phyloP scores from a whole-genome alignment of 2,888 invertebrate species.

The Chrysolina haemoptera region DNA sequence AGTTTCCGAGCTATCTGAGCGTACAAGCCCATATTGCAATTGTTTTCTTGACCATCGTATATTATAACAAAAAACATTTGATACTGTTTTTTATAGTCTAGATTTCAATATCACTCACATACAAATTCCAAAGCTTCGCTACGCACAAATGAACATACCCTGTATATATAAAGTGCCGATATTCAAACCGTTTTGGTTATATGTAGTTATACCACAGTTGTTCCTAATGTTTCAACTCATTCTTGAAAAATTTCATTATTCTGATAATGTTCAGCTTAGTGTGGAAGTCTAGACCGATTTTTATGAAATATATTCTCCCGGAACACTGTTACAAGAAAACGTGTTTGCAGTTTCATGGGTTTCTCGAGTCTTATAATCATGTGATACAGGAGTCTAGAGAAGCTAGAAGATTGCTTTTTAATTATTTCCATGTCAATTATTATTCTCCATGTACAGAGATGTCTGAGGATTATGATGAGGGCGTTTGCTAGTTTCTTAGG shows the following conservation, averaged over 20 bases:
- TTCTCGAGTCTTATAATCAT: background rate
- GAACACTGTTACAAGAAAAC: background rate
- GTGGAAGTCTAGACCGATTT: constrained; percentile 12
- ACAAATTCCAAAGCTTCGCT: too few relatives aligned
- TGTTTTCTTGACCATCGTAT: too few relatives aligned
- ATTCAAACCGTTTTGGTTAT: background rate
- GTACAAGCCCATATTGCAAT: too few relatives aligned
- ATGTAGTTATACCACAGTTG: background rate
- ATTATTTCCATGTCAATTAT: background rate
- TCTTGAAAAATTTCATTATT: constrained; percentile 1
- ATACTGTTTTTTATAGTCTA: too few relatives aligned
- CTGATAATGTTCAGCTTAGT: constrained; percentile 6
- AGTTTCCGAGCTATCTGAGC: too few relatives aligned
- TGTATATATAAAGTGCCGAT: too few relatives aligned
- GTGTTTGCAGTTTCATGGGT: background rate
- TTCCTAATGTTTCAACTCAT: background rate
- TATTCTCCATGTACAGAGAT: background rate
- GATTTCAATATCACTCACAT: too few relatives aligned
- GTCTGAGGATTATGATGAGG: too few relatives aligned
- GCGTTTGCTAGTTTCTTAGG: too few relatives aligned
- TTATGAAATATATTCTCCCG: background rate
- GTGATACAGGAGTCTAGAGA: background rate
- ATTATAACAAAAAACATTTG: too few relatives aligned
- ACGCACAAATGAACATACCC: too few relatives aligned
- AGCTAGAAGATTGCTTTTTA: background rate